These are phyloP conservation scores for Nebria brevicollis DNA, from an alignment of 2,888 invertebrate species.

Conservation along the genomic window DNA sequence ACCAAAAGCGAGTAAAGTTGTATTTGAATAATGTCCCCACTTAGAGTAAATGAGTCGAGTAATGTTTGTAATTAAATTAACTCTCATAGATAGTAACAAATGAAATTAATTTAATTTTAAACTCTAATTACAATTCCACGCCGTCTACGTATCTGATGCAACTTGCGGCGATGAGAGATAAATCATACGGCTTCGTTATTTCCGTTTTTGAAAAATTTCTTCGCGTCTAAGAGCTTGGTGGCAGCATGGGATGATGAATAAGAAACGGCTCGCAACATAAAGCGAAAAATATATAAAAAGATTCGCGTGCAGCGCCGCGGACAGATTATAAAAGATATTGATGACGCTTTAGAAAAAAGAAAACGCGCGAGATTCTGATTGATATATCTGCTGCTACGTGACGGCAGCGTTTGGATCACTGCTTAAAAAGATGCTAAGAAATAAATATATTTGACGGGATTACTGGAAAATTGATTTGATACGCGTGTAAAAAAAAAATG, in stretches of 20 bases:
- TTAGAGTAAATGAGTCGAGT: not conserved
- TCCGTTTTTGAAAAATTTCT: not conserved
- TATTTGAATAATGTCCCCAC: not conserved
- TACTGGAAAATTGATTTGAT: too few relatives aligned
- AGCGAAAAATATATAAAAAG: not conserved
- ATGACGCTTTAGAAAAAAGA: not conserved
- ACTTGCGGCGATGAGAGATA: not conserved
- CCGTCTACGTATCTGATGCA: not conserved
- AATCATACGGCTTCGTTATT: too few relatives aligned
- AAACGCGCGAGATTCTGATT: not conserved
- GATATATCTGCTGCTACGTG: not conserved
- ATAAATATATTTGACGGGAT: too few relatives aligned
- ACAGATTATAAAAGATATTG: constrained; percentile 14
- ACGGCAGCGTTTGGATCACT: too few relatives aligned
- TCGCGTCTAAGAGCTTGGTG: not conserved
- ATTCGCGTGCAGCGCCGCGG: not conserved
- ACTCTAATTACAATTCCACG: constrained; percentile 11
- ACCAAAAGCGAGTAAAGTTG: too few relatives aligned
- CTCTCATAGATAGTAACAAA: constrained; percentile 10
- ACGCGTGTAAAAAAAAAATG: not conserved
- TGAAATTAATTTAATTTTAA: constrained; percentile 13
- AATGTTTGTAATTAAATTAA: not conserved
- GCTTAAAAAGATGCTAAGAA: not conserved
- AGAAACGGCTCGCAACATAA: not conserved
- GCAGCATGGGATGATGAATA: not conserved